Percentiles rank a stretch among this genome's conserved stretches.
phyloP scores from a whole-genome alignment of 2,113 vertebrate genomes.

The Procavia capensis region DNA sequence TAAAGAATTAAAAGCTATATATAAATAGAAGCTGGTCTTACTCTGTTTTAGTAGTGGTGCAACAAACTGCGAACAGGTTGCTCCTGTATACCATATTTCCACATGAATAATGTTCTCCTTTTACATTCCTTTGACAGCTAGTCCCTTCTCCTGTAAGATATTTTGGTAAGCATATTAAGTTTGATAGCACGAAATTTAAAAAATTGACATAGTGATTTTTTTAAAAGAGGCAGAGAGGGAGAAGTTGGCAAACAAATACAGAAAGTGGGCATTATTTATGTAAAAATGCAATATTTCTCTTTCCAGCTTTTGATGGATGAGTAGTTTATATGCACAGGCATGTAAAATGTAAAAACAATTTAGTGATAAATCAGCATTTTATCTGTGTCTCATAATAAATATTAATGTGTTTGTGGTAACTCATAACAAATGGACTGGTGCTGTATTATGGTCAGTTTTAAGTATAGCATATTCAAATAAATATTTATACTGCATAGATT shows the following conservation, averaged over 20 bases:
- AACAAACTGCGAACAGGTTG: too few relatives aligned
- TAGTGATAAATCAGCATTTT: neutral
- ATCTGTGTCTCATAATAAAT: neutral
- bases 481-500: neutral
- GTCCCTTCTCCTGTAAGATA: too few relatives aligned
- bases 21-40: neutral
- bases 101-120: too few relatives aligned
- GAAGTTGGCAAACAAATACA: too few relatives aligned
- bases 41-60: too few relatives aligned
- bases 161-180: too few relatives aligned
- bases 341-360: neutral
- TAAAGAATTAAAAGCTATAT: neutral
- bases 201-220: too few relatives aligned
- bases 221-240: too few relatives aligned
- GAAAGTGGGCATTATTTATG: too few relatives aligned
- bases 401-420: neutral
- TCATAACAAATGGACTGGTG: neutral
- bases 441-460: neutral
- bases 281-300: neutral
- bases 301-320: neutral
- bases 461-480: neutral
- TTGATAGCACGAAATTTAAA: too few relatives aligned
- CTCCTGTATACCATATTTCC: neutral
- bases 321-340: neutral
- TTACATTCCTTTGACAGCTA: too few relatives aligned